These are phyloP conservation scores for Microvelia longipes DNA, from an alignment of 1,140 invertebrate species.

Conservation along the genomic window DNA sequence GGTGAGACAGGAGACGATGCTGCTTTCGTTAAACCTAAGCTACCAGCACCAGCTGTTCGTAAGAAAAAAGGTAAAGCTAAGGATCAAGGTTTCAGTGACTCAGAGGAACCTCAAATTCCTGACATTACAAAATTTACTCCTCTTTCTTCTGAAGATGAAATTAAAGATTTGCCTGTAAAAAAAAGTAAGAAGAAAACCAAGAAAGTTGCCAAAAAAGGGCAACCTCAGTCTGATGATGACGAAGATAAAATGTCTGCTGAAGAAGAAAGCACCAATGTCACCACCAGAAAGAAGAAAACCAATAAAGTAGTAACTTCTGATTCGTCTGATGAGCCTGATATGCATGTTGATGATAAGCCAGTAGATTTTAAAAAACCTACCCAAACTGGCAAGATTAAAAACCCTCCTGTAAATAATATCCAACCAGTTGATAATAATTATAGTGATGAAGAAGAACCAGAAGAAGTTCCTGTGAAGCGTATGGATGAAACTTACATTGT, in stretches of 20 bases:
- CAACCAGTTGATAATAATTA: background rate
- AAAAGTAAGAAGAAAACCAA: constrained; percentile 4
- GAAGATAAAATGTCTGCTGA: background rate
- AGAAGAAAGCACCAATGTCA: background rate
- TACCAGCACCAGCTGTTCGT: constrained; percentile 8
- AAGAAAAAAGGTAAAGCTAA: constrained; percentile 18
- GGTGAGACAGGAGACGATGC: background rate
- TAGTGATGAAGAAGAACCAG: background rate
- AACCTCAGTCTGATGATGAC: background rate
- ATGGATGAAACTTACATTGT: constrained; percentile 8
- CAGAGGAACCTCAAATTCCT: constrained; percentile 10
- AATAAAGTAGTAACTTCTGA: background rate
- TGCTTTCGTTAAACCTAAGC: background rate
- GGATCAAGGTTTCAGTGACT: constrained; percentile 15
- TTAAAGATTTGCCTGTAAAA: background rate
- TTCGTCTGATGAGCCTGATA: background rate
- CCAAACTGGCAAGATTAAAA: background rate
- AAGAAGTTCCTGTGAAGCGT: background rate
- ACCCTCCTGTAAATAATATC: background rate
- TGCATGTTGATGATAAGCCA: constrained; percentile 14
- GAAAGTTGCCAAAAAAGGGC: background rate
- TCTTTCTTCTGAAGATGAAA: background rate
- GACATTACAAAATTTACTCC: background rate
- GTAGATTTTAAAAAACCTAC: constrained; percentile 11
- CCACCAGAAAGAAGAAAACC: background rate